Evolutionary conservation across 2,113 vertebrate species (phyloP), one percentile per base, ranked within the genome.

Genomic region (Ia io): DNA sequence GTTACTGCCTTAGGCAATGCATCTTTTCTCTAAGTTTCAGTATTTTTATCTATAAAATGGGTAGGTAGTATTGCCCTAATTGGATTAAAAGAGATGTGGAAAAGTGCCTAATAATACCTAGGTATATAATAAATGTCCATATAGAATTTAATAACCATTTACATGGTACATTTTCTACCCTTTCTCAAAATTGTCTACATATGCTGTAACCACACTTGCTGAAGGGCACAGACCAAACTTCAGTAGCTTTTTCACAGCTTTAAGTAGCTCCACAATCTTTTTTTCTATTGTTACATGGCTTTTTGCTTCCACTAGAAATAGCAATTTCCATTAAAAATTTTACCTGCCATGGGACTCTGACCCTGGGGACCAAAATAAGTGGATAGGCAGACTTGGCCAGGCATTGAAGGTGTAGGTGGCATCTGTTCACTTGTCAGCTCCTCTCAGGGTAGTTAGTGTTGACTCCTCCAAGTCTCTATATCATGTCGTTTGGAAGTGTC

Each of bases 1-100:
- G 17, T 51, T 51, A 47, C 47, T 82, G 22, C 42, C 9, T 85
- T 85, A 65, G 28, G 42, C 69, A 91, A 3, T 80, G 20, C 12
- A 2, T 85, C 25, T 61, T 6, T 80, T 93, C 42, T 51, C 37
- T 91, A 71, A 84, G 47, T 65, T 67, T 77, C 28, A 47, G 20
- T 85, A 44, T 82, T 76, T 94, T 71, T 93, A 90, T 53, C 17
- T 88, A 32, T 73, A 49, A 83, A 49, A 88, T 93, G 12, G 22
- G 37, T 87, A 77, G 51, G 8, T 82, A 51, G 35, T 56, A 16
- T 42, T 51, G 8, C 17, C 51, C 28, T 86, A 28, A 63, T 16
- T 90, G 69, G 32, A 85, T 49, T 70, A 40, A 95, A 42, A 88
- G 49, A 53, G n/a, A 59, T 88, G 18, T 93, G 35, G 69, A 76